Evolutionary conservation across 1,140 invertebrate genomes (phyloP).

Genomic region (Maniola jurtina): DNA sequence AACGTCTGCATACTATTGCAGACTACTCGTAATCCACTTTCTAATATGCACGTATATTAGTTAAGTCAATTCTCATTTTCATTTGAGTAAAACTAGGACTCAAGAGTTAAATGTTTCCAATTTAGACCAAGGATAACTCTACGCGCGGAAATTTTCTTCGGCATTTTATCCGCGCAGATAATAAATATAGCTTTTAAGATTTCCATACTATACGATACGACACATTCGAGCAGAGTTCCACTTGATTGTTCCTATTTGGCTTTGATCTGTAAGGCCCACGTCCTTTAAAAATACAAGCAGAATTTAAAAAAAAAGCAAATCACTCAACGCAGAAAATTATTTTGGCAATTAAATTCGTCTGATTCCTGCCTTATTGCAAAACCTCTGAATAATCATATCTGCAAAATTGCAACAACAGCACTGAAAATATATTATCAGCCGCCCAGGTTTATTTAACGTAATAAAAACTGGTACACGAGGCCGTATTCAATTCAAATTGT

Average conservation of each 20-base stretch:
- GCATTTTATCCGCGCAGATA: too few species aligned
- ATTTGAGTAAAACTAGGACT: slow-evolving; percentile 1
- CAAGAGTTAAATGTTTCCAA: background rate
- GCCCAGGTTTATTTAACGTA: slow-evolving; percentile 41
- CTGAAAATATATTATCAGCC: slow-evolving; percentile 3
- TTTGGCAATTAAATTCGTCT: background rate
- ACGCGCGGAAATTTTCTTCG: too few species aligned
- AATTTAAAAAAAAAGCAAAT: too few species aligned
- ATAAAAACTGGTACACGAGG: slow-evolving; percentile 14
- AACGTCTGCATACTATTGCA: slow-evolving; percentile 15
- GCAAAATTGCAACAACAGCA: slow-evolving; percentile 10
- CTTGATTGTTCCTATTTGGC: too few species aligned
- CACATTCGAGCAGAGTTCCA: too few species aligned
- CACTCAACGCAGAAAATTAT: background rate
- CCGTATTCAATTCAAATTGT: slow-evolving; percentile 30
- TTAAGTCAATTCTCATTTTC: slow-evolving; percentile 2
- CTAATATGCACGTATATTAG: background rate
- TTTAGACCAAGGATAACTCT: too few species aligned
- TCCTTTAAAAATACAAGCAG: too few species aligned
- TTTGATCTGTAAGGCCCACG: too few species aligned
- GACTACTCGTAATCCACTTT: background rate
- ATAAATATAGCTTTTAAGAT: too few species aligned
- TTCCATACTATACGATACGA: too few species aligned
- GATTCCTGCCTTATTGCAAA: slow-evolving; percentile 4
- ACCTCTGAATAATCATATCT: slow-evolving; percentile 13